These are phyloP conservation scores for Semicossyphus pulcher DNA, from an alignment of 2,113 vertebrate species.

Conservation along the genomic window DNA sequence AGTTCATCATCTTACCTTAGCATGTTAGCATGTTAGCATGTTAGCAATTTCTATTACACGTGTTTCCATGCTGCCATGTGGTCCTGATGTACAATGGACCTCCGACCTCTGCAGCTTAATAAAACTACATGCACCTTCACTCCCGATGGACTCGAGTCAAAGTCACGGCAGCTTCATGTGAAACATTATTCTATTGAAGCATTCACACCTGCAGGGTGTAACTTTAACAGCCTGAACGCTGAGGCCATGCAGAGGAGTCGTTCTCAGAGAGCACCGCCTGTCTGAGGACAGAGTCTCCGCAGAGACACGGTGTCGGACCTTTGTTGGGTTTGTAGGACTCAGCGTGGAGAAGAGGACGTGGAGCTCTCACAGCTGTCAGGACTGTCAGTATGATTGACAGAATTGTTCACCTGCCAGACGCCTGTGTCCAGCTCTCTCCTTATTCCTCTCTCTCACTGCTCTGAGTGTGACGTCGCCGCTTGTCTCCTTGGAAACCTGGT, in stretches of 20 bases:
- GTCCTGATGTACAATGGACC: no score
- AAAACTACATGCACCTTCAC: no score
- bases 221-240: neutral
- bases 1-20: no score
- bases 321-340: neutral
- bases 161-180: neutral
- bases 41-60: no score
- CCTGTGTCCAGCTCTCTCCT: neutral
- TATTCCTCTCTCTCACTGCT: neutral
- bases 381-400: neutral
- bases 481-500: conserved; percentile 54
- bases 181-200: neutral
- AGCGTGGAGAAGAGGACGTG: neutral
- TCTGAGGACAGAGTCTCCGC: neutral
- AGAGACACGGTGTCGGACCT: neutral
- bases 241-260: neutral
- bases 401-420: no score
- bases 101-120: no score
- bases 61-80: no score
- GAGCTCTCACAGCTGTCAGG: neutral
- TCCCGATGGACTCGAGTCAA: no score
- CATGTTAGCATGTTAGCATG: no score
- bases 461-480: neutral
- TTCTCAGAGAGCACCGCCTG: neutral
- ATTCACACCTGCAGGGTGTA: neutral